These are phyloP conservation scores for Pseudomyrmex concolor DNA, from an alignment of 1,140 invertebrate genomes.

Conservation along the genomic window DNA sequence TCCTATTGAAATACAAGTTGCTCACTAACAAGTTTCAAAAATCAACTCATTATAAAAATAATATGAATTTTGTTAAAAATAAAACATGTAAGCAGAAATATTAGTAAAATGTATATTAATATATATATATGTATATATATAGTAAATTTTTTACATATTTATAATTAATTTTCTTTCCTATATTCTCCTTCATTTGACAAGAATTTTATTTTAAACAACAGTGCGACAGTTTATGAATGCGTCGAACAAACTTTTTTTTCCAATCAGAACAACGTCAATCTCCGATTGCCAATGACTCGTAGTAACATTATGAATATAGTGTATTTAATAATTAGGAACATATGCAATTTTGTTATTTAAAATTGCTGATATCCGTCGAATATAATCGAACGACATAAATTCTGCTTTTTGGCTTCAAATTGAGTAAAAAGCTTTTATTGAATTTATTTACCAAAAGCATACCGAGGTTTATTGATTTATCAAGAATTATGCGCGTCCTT, in stretches of 20 bases:
- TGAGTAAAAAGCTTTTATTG: slow-evolving; percentile 8
- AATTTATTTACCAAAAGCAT: not conserved
- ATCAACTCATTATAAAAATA: too few relatives aligned
- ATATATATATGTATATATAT: not conserved
- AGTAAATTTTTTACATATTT: not conserved
- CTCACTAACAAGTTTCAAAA: too few relatives aligned
- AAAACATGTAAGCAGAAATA: not conserved
- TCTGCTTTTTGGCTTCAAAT: not conserved
- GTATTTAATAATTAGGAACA: not conserved
- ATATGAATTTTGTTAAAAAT: too few relatives aligned
- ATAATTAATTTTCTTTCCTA: not conserved
- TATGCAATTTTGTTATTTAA: slow-evolving; percentile 15
- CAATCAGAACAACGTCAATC: not conserved
- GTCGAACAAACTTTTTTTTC: not conserved
- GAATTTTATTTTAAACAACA: not conserved
- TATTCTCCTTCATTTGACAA: too few relatives aligned
- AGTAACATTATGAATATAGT: not conserved
- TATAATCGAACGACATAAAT: not conserved
- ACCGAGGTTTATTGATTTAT: slow-evolving; percentile 8
- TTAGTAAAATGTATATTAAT: not conserved
- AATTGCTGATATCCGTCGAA: not conserved
- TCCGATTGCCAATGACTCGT: not conserved
- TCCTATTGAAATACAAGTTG: slow-evolving; percentile 27
- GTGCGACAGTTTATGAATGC: not conserved
- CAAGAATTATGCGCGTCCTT: slow-evolving; percentile 1